Percentiles rank a stretch among this genome's conserved stretches.
Conservation (phyloP, 2,888 invertebrate genomes). For the Tenodera sinensis region DNA sequence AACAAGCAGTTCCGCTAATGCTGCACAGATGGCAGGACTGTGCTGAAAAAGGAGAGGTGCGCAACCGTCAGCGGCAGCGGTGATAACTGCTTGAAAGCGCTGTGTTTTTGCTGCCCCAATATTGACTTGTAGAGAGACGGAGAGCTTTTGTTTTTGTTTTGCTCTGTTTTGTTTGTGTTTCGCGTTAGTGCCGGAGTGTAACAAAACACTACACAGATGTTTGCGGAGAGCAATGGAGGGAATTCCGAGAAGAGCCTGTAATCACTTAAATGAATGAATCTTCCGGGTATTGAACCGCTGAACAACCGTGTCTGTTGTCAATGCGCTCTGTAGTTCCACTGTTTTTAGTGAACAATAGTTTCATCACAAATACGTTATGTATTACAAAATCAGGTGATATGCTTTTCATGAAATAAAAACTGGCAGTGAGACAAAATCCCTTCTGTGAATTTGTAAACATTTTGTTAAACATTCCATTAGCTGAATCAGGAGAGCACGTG, state of each 20-base stretch:
- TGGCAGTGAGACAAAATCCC: too few species aligned
- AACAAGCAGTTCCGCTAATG: background rate
- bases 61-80: background rate
- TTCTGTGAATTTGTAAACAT: too few species aligned
- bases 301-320: too few species aligned
- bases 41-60: background rate
- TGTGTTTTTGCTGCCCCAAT: background rate
- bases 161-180: background rate
- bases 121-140: background rate
- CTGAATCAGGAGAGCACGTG: too few species aligned
- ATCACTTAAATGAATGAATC: background rate
- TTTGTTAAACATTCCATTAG: too few species aligned
- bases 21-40: background rate
- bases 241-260: background rate
- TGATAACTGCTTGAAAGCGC: background rate
- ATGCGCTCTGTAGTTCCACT: too few species aligned
- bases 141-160: background rate
- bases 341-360: too few species aligned
- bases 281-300: background rate
- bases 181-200: background rate
- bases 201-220: background rate
- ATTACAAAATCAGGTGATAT: too few species aligned
- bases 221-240: background rate
- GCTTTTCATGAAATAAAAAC: too few species aligned
- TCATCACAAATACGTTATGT: too few species aligned